These are phyloP conservation scores for Ennomos fuscantarius DNA, from an alignment of 2,888 invertebrate genomes.

Conservation along the genomic window DNA sequence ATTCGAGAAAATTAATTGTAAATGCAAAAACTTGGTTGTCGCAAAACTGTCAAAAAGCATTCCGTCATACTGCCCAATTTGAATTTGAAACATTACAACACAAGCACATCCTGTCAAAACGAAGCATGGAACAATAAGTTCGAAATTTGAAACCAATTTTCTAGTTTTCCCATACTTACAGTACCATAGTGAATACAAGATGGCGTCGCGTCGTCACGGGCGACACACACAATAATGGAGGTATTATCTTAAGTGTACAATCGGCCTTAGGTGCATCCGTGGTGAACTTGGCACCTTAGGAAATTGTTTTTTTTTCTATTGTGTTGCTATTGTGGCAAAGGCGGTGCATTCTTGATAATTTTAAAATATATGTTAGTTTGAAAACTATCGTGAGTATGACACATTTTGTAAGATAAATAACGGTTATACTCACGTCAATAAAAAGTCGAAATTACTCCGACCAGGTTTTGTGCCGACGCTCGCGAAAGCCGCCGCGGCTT, in stretches of 20 bases:
- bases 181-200: conserved; percentile 71
- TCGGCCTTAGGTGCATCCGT: conserved; percentile 79
- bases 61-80: conserved; percentile 4
- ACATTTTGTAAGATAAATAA: too few species aligned
- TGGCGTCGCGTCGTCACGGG: conserved; percentile 78
- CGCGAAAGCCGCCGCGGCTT: too few species aligned
- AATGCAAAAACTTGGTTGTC: too few species aligned
- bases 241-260: conserved; percentile 73
- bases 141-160: conserved; percentile 39
- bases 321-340: conserved; percentile 17
- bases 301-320: conserved; percentile 53
- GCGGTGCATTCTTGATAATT: too few species aligned
- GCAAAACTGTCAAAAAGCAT: not conserved
- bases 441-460: too few species aligned
- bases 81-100: conserved; percentile 5
- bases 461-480: too few species aligned
- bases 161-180: conserved; percentile 70
- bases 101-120: conserved; percentile 13
- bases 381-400: too few species aligned
- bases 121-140: conserved; percentile 7
- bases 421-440: too few species aligned
- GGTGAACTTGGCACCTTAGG: conserved; percentile 45
- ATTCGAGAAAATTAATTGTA: too few species aligned
- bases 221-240: conserved; percentile 76
- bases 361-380: too few species aligned